These are phyloP conservation scores for Ginglymostoma cirratum DNA, from an alignment of 2,113 vertebrate genomes.

Conservation along the genomic window DNA sequence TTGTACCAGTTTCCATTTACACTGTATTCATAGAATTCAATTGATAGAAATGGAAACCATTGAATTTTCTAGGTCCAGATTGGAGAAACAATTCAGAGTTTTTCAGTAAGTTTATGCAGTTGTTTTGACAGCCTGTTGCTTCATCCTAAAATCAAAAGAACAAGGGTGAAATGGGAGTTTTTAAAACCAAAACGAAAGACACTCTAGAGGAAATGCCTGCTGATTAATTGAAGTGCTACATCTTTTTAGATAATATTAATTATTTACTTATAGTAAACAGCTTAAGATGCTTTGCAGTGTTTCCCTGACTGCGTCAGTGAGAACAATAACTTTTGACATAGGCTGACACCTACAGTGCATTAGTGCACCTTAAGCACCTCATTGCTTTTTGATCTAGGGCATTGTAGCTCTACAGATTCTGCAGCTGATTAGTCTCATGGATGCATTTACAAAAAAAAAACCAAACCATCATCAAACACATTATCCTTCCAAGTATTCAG, in stretches of 20 bases:
- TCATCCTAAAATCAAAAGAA: background rate
- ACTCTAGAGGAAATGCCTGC: background rate
- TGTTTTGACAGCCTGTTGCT: background rate
- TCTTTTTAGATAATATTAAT: background rate
- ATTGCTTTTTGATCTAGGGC: background rate
- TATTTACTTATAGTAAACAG: background rate
- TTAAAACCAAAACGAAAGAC: background rate
- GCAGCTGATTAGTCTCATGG: background rate
- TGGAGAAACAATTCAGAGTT: background rate
- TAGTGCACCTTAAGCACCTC: background rate
- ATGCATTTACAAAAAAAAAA: background rate
- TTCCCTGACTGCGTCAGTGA: background rate
- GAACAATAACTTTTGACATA: background rate
- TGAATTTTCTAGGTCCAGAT: background rate
- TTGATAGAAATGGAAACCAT: background rate
- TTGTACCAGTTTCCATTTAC: background rate
- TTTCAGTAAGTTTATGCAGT: background rate
- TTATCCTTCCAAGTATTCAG: background rate
- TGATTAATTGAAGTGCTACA: background rate
- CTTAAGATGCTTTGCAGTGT: background rate
- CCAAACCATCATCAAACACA: background rate
- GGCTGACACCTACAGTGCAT: background rate
- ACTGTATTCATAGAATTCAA: background rate
- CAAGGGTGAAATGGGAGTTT: background rate
- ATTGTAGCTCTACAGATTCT: background rate